These are phyloP conservation scores for Spongilla lacustris DNA, from an alignment of 37 sponge, comb jelly and placozoan species.

Conservation along the genomic window DNA sequence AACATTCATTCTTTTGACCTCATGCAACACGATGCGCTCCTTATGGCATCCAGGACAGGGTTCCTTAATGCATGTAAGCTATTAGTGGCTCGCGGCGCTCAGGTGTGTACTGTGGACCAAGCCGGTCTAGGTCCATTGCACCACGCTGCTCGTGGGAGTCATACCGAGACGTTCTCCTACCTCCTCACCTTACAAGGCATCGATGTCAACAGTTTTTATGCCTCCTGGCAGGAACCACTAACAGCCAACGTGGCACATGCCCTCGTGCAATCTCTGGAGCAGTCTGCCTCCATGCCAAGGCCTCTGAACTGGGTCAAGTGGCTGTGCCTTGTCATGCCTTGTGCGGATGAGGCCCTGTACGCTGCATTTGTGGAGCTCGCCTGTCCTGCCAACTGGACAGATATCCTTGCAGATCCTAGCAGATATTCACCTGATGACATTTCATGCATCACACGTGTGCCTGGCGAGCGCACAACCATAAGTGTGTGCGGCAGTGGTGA, in stretches of 20 bases:
- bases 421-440: neutral
- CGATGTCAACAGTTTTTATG: conserved; percentile 8
- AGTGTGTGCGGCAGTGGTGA: neutral
- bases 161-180: conserved; percentile 10
- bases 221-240: neutral
- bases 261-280: neutral
- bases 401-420: neutral
- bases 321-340: conserved; percentile 31
- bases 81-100: conserved; percentile 47
- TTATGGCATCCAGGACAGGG: conserved; percentile 46
- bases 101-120: conserved; percentile 2
- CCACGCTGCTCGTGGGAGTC: conserved; percentile 34
- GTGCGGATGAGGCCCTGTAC: neutral
- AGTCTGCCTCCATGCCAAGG: neutral
- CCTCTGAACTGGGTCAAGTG: conserved; percentile 34
- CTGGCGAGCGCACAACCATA: neutral
- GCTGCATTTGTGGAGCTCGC: conserved; percentile 7
- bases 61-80: neutral
- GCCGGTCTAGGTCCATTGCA: conserved; percentile 43
- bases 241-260: neutral
- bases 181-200: conserved; percentile 19
- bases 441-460: neutral
- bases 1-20: conserved; percentile 40
- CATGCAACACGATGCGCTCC: conserved; percentile 58
- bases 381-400: conserved; percentile 36